A percentile compares a stretch with the other conserved stretches of the same genome.
Evolutionary conservation across 2,888 invertebrate species (phyloP).

Genomic region (Laspeyria flexula): DNA sequence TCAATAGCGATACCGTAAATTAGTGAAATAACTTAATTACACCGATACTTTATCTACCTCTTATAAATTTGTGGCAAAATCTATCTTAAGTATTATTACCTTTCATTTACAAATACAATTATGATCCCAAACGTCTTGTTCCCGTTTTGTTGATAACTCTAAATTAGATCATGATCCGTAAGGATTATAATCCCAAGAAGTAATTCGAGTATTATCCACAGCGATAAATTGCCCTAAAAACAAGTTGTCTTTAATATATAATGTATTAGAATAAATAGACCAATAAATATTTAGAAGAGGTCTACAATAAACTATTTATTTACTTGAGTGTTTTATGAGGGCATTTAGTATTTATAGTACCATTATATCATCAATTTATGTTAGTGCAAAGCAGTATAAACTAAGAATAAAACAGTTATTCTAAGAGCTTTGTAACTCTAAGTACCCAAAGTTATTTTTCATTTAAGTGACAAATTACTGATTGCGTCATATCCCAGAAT

Average conservation of each 20-base stretch:
- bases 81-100: no score
- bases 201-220: neutral
- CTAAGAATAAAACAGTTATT: slow-evolving; percentile 22
- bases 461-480: slow-evolving; percentile 13
- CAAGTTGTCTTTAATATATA: slow-evolving; percentile 16
- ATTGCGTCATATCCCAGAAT: neutral
- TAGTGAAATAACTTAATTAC: no score
- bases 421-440: slow-evolving; percentile 11
- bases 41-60: no score
- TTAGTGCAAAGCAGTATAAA: slow-evolving; percentile 17
- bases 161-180: no score
- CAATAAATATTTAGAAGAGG: slow-evolving; percentile 61
- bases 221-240: slow-evolving; percentile 4
- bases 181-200: no score
- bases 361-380: slow-evolving; percentile 41
- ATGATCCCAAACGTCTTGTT: no score
- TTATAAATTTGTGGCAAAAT: no score
- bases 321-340: slow-evolving; percentile 23
- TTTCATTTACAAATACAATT: no score
- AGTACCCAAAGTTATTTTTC: slow-evolving; percentile 10
- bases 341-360: slow-evolving; percentile 33
- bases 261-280: slow-evolving; percentile 58
- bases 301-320: slow-evolving; percentile 32
- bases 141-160: no score
- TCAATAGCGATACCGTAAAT: no score